phyloP scores from a whole-genome alignment of 2,888 invertebrate genomes.

The Microplitis manilae region DNA sequence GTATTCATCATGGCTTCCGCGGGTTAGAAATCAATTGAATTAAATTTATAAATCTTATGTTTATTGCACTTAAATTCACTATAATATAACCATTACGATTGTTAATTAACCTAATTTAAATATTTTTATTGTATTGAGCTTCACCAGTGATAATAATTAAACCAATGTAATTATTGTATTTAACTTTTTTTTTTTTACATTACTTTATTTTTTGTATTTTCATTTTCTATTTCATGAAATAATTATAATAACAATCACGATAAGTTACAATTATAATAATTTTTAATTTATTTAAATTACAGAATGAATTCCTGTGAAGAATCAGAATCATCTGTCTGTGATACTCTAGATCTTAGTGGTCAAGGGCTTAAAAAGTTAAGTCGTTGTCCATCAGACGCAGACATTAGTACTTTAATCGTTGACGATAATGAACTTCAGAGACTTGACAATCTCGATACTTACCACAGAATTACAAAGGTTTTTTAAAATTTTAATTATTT shows the following conservation, averaged over 20 bases:
- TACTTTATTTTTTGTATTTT: neutral
- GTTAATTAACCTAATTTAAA: slow-evolving; percentile 32
- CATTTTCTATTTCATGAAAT: slow-evolving; percentile 27
- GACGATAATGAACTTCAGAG: slow-evolving; percentile 91
- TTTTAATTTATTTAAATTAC: slow-evolving; percentile 4
- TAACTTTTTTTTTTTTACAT: neutral
- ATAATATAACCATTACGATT: neutral
- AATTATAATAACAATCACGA: neutral
- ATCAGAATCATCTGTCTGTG: slow-evolving; percentile 64
- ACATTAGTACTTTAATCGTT: slow-evolving; percentile 81
- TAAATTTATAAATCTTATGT: slow-evolving; percentile 12
- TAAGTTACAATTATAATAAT: neutral
- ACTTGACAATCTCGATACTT: slow-evolving; percentile 89
- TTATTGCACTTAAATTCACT: neutral
- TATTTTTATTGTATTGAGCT: slow-evolving; percentile 28
- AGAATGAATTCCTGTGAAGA: slow-evolving; percentile 49
- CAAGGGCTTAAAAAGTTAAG: slow-evolving; percentile 87
- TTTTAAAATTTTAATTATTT: slow-evolving; percentile 50
- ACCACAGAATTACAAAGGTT: slow-evolving; percentile 84
- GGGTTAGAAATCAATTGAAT: slow-evolving; percentile 60
- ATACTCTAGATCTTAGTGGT: slow-evolving; percentile 83
- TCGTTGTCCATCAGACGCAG: slow-evolving; percentile 81
- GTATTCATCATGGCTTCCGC: slow-evolving; percentile 68
- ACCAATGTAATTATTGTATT: neutral
- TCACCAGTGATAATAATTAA: slow-evolving; percentile 10